A percentile compares a stretch with the other conserved stretches of the same genome.
Evolutionary conservation across 1,140 invertebrate genomes (phyloP).

Genomic region (Eumeta japonica): DNA sequence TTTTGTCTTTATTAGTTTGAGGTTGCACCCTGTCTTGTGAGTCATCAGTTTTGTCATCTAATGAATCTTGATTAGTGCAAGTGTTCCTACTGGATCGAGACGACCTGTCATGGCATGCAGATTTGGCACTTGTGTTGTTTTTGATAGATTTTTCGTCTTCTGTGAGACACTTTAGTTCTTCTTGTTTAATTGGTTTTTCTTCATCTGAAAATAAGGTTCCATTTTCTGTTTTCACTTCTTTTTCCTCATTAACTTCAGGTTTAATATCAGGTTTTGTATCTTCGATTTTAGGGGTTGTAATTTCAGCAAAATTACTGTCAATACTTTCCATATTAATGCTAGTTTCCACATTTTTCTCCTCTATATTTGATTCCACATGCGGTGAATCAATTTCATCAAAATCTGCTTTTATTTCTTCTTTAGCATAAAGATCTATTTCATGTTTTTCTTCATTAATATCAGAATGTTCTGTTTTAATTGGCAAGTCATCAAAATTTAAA

Average conservation of each 20-base stretch:
- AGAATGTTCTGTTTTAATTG: slow-evolving; percentile 24
- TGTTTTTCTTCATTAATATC: slow-evolving; percentile 23
- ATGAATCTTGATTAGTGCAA: slow-evolving; percentile 37
- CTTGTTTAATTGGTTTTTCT: slow-evolving; percentile 20
- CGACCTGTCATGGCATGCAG: slow-evolving; percentile 45
- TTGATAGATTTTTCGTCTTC: slow-evolving; percentile 31
- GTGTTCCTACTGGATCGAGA: slow-evolving; percentile 42
- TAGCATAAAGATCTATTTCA: slow-evolving; percentile 38
- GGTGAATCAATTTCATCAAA: slow-evolving; percentile 42
- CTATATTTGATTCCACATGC: neutral
- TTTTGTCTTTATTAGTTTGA: slow-evolving; percentile 39
- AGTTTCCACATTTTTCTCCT: neutral
- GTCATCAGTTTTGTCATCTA: slow-evolving; percentile 47
- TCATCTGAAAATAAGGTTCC: slow-evolving; percentile 21
- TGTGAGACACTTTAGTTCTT: slow-evolving; percentile 18
- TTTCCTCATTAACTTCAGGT: slow-evolving; percentile 9
- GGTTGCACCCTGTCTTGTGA: slow-evolving; percentile 61
- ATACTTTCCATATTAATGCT: neutral
- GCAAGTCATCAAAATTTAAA: slow-evolving; percentile 26
- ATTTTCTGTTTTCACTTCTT: slow-evolving; percentile 12
- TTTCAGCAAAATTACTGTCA: too few relatives aligned
- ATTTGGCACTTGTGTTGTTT: slow-evolving; percentile 36
- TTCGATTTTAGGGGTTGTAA: slow-evolving; percentile 3
- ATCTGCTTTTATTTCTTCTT: slow-evolving; percentile 47
- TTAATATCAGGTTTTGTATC: slow-evolving; percentile 9